These are phyloP conservation scores for Gambusia holbrooki DNA, from an alignment of 2,113 vertebrate genomes.

Conservation along the genomic window DNA sequence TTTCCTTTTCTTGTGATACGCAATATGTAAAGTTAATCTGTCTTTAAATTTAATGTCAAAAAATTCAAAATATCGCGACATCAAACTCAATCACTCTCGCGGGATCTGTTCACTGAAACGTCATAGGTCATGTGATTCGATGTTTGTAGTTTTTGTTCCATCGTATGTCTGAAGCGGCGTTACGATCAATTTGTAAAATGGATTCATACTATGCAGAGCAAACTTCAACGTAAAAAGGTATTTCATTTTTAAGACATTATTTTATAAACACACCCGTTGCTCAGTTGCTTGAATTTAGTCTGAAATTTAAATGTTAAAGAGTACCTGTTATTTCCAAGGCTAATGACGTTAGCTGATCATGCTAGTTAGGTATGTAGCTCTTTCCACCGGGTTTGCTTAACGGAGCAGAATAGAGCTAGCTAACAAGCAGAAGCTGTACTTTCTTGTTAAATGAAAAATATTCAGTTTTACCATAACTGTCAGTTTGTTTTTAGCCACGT, in stretches of 20 bases:
- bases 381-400: neutral
- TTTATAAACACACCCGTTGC: fast-evolving
- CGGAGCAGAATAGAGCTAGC: neutral
- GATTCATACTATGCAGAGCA: conserved; percentile 45
- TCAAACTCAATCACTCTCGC: neutral
- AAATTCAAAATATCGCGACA: conserved; percentile 52
- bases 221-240: conserved; percentile 56
- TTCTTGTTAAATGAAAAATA: neutral
- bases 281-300: neutral
- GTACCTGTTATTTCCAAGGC: conserved; percentile 15
- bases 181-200: conserved; percentile 57
- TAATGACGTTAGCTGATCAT: conserved; percentile 35
- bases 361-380: conserved; percentile 4
- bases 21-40: neutral
- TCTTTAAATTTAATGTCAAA: neutral
- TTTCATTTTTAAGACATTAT: neutral
- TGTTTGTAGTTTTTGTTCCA: conserved; percentile 38
- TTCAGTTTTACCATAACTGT: neutral
- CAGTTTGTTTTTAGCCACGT: neutral
- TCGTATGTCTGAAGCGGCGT: neutral
- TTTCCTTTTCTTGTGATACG: neutral
- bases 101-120: neutral
- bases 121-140: conserved; percentile 44
- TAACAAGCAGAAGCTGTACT: neutral
- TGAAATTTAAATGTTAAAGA: neutral